Evolutionary conservation across 2,888 invertebrate species (phyloP).

Genomic region (Malthinus seriepunctatus): DNA sequence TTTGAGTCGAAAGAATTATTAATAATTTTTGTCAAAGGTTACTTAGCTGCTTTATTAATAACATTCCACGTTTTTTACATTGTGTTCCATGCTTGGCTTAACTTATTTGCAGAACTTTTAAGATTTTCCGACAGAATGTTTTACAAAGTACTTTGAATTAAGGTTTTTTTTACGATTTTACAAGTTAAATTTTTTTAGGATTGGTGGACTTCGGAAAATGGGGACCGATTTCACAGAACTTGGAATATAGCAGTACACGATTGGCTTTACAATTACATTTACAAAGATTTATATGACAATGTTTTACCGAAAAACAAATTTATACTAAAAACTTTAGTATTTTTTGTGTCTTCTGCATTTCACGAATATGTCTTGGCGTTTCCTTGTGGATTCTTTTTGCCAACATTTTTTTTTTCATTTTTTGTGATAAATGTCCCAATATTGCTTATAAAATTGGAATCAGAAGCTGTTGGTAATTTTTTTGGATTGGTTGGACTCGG

Average conservation of each 20-base stretch:
- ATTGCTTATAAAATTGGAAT: constrained; percentile 58
- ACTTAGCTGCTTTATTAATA: constrained; percentile 73
- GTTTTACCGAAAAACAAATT: constrained; percentile 54
- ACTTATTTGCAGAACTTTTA: constrained; percentile 87
- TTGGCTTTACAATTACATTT: constrained; percentile 90
- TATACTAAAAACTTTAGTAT: constrained; percentile 64
- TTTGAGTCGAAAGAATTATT: constrained; percentile 57
- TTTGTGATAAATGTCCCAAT: constrained; percentile 67
- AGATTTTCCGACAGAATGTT: constrained; percentile 85
- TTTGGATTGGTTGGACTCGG: constrained; percentile 82
- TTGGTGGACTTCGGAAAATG: constrained; percentile 93
- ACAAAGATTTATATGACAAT: constrained; percentile 66
- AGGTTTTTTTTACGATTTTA: too few species aligned
- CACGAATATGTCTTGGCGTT: constrained; percentile 86
- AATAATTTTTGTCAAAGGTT: constrained; percentile 70
- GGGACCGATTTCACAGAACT: constrained; percentile 79
- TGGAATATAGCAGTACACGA: constrained; percentile 96
- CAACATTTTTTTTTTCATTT: constrained; percentile 80
- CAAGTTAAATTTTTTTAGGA: constrained; percentile 61
- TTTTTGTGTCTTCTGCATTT: constrained; percentile 82
- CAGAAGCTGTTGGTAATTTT: constrained; percentile 67
- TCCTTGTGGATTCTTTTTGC: constrained; percentile 84
- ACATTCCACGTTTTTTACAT: constrained; percentile 68
- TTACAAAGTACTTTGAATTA: too few species aligned
- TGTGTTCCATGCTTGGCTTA: constrained; percentile 87